Conservation (phyloP, 2,888 invertebrate genomes). For the Augochlorella aurata region DNA sequence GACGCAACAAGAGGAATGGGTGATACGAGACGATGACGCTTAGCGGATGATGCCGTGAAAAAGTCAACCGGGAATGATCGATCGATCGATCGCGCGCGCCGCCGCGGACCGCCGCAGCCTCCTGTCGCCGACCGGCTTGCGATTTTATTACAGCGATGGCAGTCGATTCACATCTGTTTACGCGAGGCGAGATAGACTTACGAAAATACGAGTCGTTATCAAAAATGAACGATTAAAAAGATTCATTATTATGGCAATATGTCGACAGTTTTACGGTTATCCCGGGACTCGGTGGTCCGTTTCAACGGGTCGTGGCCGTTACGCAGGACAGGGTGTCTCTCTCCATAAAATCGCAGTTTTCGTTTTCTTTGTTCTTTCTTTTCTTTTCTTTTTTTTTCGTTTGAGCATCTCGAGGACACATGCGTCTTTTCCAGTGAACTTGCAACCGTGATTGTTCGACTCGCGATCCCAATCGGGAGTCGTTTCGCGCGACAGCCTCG, state of each 20-base stretch:
- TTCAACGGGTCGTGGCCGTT: conserved; percentile 26
- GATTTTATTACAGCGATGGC: conserved; percentile 48
- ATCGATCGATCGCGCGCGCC: conserved; percentile 34
- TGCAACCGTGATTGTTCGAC: conserved; percentile 24
- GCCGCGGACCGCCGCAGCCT: conserved; percentile 11
- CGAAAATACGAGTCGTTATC: conserved; percentile 33
- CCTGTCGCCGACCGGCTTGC: conserved; percentile 4
- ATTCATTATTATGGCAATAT: conserved; percentile 43
- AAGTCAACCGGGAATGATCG: conserved; percentile 70
- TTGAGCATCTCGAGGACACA: conserved; percentile 16
- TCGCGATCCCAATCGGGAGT: conserved; percentile 22
- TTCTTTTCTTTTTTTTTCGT: not conserved
- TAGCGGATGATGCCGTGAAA: conserved; percentile 77
- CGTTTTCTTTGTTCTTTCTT: not conserved
- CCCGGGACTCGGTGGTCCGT: conserved; percentile 15
- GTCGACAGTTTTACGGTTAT: conserved; percentile 46
- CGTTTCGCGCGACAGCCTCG: conserved; percentile 22
- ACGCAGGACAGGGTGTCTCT: not conserved
- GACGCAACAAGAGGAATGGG: conserved; percentile 77
- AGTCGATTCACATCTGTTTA: conserved; percentile 39
- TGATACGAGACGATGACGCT: conserved; percentile 78
- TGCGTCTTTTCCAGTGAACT: conserved; percentile 19
- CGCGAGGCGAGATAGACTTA: conserved; percentile 31
- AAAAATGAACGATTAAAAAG: conserved; percentile 24
- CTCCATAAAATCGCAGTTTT: conserved; percentile 20